Base-by-base conservation (phyloP, 2,888 invertebrate species). In the Oligia latruncula region DNA sequence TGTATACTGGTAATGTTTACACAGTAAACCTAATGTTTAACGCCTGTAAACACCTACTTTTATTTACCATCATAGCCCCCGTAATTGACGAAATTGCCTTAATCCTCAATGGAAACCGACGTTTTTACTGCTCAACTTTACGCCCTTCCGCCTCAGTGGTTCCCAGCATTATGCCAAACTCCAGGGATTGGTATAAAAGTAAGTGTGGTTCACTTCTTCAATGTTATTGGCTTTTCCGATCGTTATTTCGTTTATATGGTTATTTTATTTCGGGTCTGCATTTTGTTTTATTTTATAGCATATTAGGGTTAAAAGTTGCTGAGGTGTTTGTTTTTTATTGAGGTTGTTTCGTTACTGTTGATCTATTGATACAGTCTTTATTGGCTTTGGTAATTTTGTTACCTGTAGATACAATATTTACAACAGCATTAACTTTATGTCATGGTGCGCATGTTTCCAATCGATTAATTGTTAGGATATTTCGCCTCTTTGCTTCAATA, bases 131-230 rank as follows among this genome's bases (percentile, higher is more conserved):
- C 80, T 35, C 23, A 20, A 82, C 80, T 89, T 74, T 78, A 71
- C 70, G 68, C 74, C 65, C 72, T 82, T 78, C 89, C 82, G 68
- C 80, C 77, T 71, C 68, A 72, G n/a, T 23, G 78, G 62, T 85
- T 77, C 35, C 71, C 66, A 71, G 80, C 74, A 84, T 76, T 78
- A 81, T 72, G 65, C 77, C 66, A 58, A 78, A 75, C 71, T 80
- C 78, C 66, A 78, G 71, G 80, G 76, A 85, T 87, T 83, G 82
- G 75, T 29, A 77, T 88, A 77, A 85, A 89, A 87, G 82, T 89
- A 78, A 89, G 84, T 77, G 79, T 74, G 80, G 82, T 85, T 88
- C 80, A 81, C 73, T 85, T 67, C 74, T 72, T 70, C 68, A 75
- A 77, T 81, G 85, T 90, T 90, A 90, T 87, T 80, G 73, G 74